phyloP scores from a whole-genome alignment of 2,113 vertebrate species.

The Apodemus sylvaticus region DNA sequence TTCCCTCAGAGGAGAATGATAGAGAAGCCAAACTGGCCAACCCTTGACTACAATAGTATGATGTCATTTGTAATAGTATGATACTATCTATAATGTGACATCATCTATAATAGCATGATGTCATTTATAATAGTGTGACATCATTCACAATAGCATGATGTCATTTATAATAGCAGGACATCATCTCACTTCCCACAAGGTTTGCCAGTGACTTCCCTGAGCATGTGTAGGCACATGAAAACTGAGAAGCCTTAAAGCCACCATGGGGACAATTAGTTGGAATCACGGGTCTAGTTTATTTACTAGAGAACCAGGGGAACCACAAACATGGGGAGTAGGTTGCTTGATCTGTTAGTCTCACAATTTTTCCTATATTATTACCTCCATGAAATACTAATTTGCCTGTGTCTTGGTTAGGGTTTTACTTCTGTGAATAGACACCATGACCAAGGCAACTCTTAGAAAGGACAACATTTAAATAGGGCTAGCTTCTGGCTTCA shows the following conservation, averaged over 20 bases:
- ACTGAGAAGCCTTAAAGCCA: neutral
- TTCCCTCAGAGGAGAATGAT: neutral
- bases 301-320: neutral
- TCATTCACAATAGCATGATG: neutral
- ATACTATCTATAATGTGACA: neutral
- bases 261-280: neutral
- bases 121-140: neutral
- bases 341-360: neutral
- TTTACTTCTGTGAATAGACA: too few relatives aligned
- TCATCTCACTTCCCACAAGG: neutral
- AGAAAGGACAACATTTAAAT: too few relatives aligned
- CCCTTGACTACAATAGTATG: neutral
- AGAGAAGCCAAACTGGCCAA: neutral
- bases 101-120: rapidly evolving
- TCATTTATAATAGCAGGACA: neutral
- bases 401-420: too few relatives aligned
- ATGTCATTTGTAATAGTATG: neutral
- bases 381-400: conserved; percentile 15
- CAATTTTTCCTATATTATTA: conserved; percentile 24
- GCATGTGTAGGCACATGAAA: neutral
- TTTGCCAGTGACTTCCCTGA: neutral
- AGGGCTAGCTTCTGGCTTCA: too few relatives aligned
- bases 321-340: neutral
- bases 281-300: neutral
- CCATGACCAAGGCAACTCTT: too few relatives aligned